Conservation (phyloP, 2,797 vertebrate genomes). For the Dendrocincla fuliginosa region DNA sequence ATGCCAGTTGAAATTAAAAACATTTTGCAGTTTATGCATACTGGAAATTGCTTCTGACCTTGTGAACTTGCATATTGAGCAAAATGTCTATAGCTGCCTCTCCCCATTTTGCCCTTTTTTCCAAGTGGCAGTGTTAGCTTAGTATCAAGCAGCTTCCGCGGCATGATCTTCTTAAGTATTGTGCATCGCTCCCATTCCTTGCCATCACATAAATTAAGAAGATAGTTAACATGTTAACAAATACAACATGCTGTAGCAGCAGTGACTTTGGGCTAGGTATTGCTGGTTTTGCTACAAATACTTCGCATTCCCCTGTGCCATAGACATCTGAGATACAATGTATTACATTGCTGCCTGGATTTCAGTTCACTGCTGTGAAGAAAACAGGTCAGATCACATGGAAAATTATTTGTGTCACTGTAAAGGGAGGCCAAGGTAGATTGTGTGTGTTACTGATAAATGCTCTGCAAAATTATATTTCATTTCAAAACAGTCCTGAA, state of each 20-base stretch:
- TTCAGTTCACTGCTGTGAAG: conserved; percentile 7
- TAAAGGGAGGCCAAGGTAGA: not conserved
- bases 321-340: not conserved
- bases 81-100: not conserved
- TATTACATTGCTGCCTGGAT: not conserved
- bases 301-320: not conserved
- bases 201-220: not conserved
- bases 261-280: not conserved
- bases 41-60: conserved; percentile 38
- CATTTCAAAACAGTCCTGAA: not conserved
- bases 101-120: not conserved
- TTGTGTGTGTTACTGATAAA: not conserved
- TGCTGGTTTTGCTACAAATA: not conserved
- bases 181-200: not conserved
- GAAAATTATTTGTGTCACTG: conserved; percentile 2
- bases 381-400: conserved; percentile 1
- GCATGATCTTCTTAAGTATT: not conserved
- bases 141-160: not conserved
- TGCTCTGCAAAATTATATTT: not conserved
- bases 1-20: conserved; percentile 53
- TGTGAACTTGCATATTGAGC: not conserved
- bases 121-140: not conserved
- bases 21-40: not conserved
- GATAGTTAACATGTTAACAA: not conserved
- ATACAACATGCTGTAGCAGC: not conserved